phyloP scores from a whole-genome alignment of 2,888 invertebrate species.

The Drosophila nr. perissopoda region DNA sequence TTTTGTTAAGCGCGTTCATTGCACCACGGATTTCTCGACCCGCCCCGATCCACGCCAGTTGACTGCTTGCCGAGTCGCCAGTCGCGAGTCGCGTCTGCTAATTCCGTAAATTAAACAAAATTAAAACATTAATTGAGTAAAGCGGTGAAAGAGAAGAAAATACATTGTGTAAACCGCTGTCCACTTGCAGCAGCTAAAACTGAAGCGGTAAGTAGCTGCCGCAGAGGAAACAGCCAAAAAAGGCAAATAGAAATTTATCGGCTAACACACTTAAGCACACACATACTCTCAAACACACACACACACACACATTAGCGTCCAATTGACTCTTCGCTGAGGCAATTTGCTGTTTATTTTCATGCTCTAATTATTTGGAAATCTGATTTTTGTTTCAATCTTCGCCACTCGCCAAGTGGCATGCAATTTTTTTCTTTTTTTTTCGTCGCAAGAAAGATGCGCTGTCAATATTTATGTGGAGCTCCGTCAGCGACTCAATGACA shows the following conservation, averaged over 20 bases:
- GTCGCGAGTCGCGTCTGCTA: constrained; percentile 35
- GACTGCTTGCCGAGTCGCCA: constrained; percentile 1
- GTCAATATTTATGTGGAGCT: constrained; percentile 33
- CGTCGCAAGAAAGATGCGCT: constrained; percentile 3
- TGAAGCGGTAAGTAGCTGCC: constrained; percentile 56
- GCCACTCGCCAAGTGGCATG: constrained; percentile 46
- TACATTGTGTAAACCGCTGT: constrained; percentile 36
- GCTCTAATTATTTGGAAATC: constrained; percentile 80
- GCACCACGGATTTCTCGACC: constrained; percentile 49
- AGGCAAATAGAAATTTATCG: constrained; percentile 73
- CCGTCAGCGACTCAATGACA: constrained; percentile 46
- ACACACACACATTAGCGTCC: neutral
- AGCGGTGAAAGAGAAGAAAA: constrained; percentile 46
- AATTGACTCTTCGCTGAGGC: constrained; percentile 45
- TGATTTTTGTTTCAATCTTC: constrained; percentile 51
- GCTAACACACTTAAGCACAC: constrained; percentile 30
- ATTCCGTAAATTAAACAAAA: constrained; percentile 60
- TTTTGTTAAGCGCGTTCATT: constrained; percentile 53
- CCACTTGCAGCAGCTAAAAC: constrained; percentile 51
- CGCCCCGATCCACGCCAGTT: constrained; percentile 4
- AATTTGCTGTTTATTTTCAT: constrained; percentile 77
- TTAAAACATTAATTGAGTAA: constrained; percentile 58
- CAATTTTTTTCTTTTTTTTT: constrained; percentile 22
- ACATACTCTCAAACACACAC: constrained; percentile 17
- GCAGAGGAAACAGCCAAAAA: constrained; percentile 65